Percentiles rank a stretch among this genome's conserved stretches.
phyloP scores from a whole-genome alignment of 2,113 vertebrate species.

The Petaurus breviceps region DNA sequence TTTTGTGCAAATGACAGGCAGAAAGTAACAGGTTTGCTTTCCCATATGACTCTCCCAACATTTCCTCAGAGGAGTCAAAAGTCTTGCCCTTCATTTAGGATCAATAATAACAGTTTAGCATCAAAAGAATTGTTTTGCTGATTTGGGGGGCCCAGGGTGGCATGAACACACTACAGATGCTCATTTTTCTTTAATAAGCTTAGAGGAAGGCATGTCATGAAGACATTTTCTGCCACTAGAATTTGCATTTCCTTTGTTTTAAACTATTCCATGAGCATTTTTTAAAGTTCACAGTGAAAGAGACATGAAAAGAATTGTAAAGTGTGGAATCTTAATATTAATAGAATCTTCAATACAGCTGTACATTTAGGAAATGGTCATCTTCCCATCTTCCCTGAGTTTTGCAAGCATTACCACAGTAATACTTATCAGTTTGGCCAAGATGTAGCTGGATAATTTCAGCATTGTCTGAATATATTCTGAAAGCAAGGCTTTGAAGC shows the following conservation, averaged over 20 bases:
- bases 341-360: not conserved
- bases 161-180: not conserved
- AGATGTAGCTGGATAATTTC: not conserved
- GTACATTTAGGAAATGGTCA: not conserved
- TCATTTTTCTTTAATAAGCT: conserved; percentile 3
- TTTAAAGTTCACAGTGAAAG: not conserved
- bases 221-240: not conserved
- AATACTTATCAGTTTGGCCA: not conserved
- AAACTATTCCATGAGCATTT: not conserved
- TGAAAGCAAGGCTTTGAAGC: not conserved
- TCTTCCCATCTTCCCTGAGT: not conserved
- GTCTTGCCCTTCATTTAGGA: not conserved
- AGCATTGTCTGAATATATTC: not conserved
- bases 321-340: not conserved
- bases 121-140: not conserved
- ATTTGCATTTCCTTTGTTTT: conserved; percentile 2
- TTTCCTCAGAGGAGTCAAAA: not conserved
- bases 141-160: not conserved
- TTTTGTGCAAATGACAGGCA: not conserved
- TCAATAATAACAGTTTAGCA: not conserved
- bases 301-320: conserved; percentile 3
- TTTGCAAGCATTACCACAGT: not conserved
- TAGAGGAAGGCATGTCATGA: not conserved
- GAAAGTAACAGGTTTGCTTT: not conserved
- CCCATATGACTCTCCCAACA: not conserved